A percentile compares a stretch with the other conserved stretches of the same genome.
These are phyloP conservation scores for Capra hircus DNA, from an alignment of 2,113 vertebrate genomes.

Conservation along the genomic window DNA sequence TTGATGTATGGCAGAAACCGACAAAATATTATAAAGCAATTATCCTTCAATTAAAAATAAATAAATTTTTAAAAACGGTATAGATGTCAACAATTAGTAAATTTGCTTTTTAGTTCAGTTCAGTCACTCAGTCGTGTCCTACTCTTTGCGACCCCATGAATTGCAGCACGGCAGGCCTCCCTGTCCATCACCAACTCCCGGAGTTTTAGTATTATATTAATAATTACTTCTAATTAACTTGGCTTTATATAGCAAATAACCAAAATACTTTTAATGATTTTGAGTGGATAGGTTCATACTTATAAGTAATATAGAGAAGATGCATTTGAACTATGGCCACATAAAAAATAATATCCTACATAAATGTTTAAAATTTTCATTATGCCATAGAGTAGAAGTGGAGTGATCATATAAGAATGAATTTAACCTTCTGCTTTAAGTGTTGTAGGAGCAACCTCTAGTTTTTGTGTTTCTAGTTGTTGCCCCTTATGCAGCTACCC, in stretches of 20 bases:
- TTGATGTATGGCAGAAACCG: neutral
- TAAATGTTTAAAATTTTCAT: neutral
- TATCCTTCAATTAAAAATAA: neutral
- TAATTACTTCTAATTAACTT: neutral
- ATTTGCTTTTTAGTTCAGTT: neutral
- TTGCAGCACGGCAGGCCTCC: too few species aligned
- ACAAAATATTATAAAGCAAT: neutral
- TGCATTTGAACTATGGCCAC: neutral
- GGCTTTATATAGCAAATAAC: neutral
- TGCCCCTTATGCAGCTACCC: neutral
- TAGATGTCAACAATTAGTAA: neutral
- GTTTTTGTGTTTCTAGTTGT: neutral
- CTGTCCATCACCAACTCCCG: too few species aligned
- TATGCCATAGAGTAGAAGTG: neutral
- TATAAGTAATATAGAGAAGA: neutral
- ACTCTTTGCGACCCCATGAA: too few species aligned
- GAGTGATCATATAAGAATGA: neutral
- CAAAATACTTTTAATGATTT: neutral
- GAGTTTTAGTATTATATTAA: neutral
- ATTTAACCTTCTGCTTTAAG: neutral
- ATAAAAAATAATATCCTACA: neutral
- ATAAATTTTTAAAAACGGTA: neutral
- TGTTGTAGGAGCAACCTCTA: neutral
- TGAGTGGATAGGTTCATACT: neutral
- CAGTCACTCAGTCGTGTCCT: fast-evolving